Evolutionary conservation across 1,140 invertebrate genomes (phyloP).

Genomic region (Rhizoglyphus robini): DNA sequence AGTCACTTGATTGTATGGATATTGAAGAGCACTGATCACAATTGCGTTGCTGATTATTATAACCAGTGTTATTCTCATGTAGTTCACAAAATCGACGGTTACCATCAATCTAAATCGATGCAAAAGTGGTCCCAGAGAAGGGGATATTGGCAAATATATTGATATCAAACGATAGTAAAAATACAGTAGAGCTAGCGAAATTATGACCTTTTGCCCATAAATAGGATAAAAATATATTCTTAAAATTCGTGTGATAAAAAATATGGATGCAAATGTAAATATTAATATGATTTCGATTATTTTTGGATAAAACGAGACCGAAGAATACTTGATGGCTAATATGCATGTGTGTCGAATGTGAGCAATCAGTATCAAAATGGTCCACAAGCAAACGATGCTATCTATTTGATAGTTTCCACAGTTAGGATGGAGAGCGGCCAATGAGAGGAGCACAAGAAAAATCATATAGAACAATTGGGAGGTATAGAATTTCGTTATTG

Average conservation of each 20-base stretch:
- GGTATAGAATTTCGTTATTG: slow-evolving; percentile 31
- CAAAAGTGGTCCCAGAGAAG: slow-evolving; percentile 36
- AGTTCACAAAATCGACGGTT: slow-evolving; percentile 35
- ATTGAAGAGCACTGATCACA: slow-evolving; percentile 36
- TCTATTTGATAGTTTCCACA: slow-evolving; percentile 35
- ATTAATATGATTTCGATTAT: slow-evolving; percentile 27
- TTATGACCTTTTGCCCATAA: slow-evolving; percentile 26
- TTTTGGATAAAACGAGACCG: slow-evolving; percentile 24
- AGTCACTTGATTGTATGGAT: slow-evolving; percentile 34
- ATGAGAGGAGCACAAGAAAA: slow-evolving; percentile 34
- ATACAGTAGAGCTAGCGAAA: slow-evolving; percentile 32
- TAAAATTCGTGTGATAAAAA: slow-evolving; percentile 24
- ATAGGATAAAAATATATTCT: slow-evolving; percentile 23
- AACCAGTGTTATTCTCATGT: slow-evolving; percentile 36
- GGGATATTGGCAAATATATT: slow-evolving; percentile 36
- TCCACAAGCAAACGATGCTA: slow-evolving; percentile 34
- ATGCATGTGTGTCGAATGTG: slow-evolving; percentile 19
- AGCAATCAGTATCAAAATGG: slow-evolving; percentile 13
- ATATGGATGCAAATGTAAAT: slow-evolving; percentile 24
- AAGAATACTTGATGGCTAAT: slow-evolving; percentile 25
- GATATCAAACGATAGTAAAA: slow-evolving; percentile 36
- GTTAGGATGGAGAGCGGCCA: slow-evolving; percentile 34
- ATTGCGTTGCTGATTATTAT: slow-evolving; percentile 36
- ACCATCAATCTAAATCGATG: slow-evolving; percentile 37
- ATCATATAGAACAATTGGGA: slow-evolving; percentile 32